phyloP scores from a whole-genome alignment of 2,888 invertebrate species.

The Diogma glabrata region DNA sequence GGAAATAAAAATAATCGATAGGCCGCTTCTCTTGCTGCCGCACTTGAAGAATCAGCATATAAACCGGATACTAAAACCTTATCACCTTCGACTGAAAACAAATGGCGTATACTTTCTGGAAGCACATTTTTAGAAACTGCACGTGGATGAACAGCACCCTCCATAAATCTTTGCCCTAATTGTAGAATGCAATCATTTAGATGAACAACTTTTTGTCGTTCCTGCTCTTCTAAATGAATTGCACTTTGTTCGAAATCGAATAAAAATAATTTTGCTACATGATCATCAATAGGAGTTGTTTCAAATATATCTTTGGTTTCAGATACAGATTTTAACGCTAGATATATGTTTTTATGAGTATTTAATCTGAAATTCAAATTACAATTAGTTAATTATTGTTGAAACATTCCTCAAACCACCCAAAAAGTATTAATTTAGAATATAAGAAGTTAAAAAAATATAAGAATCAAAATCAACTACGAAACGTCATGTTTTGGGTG shows the following conservation, averaged over 20 bases:
- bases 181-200: slow-evolving; percentile 79
- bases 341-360: slow-evolving; percentile 75
- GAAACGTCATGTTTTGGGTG: too few species aligned
- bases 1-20: slow-evolving; percentile 77
- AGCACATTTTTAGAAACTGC: slow-evolving; percentile 50
- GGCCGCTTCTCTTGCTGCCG: slow-evolving; percentile 72
- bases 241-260: slow-evolving; percentile 98
- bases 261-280: slow-evolving; percentile 79
- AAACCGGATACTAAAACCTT: slow-evolving; percentile 67
- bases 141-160: slow-evolving; percentile 58
- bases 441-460: too few species aligned
- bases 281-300: slow-evolving; percentile 63
- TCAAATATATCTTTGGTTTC: slow-evolving; percentile 53
- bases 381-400: slow-evolving; percentile 20
- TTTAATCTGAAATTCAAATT: too few species aligned
- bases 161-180: slow-evolving; percentile 73
- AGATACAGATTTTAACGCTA: slow-evolving; percentile 59
- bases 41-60: slow-evolving; percentile 71
- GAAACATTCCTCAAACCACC: too few species aligned
- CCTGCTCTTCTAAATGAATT: slow-evolving; percentile 74
- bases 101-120: slow-evolving; percentile 59
- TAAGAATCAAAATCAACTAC: too few species aligned
- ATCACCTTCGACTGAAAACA: slow-evolving; percentile 58
- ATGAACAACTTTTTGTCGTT: slow-evolving; percentile 62
- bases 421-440: too few species aligned